These are phyloP conservation scores for Coregonus ussuriensis DNA, from an alignment of 2,797 vertebrate species.

Conservation along the genomic window DNA sequence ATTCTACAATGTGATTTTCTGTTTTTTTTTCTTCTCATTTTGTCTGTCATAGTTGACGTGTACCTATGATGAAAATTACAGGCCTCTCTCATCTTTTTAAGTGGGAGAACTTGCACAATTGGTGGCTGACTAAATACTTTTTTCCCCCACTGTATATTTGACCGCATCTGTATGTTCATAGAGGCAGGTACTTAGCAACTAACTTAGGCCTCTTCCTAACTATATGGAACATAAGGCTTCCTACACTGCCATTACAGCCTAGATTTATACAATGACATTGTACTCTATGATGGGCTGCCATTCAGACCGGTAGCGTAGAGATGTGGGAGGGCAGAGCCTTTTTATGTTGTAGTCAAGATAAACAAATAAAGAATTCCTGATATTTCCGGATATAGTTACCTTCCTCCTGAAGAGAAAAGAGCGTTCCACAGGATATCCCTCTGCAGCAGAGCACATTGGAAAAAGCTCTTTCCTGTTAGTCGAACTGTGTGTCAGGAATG, in stretches of 20 bases:
- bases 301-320: not conserved
- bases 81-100: too few species aligned
- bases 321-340: not conserved
- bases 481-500: conserved; percentile 30
- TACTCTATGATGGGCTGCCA: not conserved
- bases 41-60: too few species aligned
- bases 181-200: not conserved
- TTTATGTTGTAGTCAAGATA: not conserved
- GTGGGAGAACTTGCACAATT: too few species aligned
- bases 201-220: not conserved
- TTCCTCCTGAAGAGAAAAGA: conserved; percentile 37
- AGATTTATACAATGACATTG: not conserved
- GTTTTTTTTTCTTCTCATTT: too few species aligned
- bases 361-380: not conserved
- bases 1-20: too few species aligned
- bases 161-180: not conserved
- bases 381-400: conserved; percentile 32
- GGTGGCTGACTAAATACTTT: too few species aligned
- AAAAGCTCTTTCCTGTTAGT: conserved; percentile 47
- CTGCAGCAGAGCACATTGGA: conserved; percentile 10
- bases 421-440: conserved; percentile 59
- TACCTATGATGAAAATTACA: too few species aligned
- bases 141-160: not conserved
- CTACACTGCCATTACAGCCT: not conserved
- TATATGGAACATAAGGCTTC: not conserved